Evolutionary conservation across 2,113 vertebrate species (phyloP), one percentile per base, ranked within the genome.

Genomic region (Podilymbus podiceps): DNA sequence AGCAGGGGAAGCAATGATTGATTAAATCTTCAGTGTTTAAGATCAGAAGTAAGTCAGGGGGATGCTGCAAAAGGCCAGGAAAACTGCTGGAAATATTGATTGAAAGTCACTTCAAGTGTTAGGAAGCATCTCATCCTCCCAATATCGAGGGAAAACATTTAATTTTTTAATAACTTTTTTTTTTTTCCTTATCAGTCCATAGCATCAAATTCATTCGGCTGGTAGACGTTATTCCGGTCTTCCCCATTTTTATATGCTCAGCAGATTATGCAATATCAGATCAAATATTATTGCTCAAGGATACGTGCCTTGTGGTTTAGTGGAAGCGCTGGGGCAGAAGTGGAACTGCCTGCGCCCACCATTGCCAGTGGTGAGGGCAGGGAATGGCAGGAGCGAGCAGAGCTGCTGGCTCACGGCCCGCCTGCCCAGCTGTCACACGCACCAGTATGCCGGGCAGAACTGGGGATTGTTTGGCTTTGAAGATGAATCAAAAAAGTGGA

Each of bases 21-120:
- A 96, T 94, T 88, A 66, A 90, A 86, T 72, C 68, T 80, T 90
- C 52, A 33, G 17, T 38, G 76, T 68, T 92, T 84, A 63, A 78
- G 56, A 92, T 90, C 66, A 92, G 79, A 87, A 88, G 66, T 56
- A 78, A 95, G 47, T 71, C 42, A 76, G 23, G 15, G 11, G 9
- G 15, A 78, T 90, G 21, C 24, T 84, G 64, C 75, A 64, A 86
- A 95, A 90, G 28, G 13, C 44, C 60, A 78, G 22, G 30, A 81
- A 86, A 92, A 85, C 72, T n/a, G 14, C 33, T 68, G 53, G 27
- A 72, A 76, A 64, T 67, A 55, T 19, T 58, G 75, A 31, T 3
- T 77, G 59, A 77, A 69, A 93, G 55, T 38, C 59, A 49, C 9
- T 49, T 67, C 11, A 63, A 55, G 46, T 46, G 10, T 63, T 82